phyloP scores from a whole-genome alignment of 2,888 invertebrate species.

The Mythimna albipuncta region DNA sequence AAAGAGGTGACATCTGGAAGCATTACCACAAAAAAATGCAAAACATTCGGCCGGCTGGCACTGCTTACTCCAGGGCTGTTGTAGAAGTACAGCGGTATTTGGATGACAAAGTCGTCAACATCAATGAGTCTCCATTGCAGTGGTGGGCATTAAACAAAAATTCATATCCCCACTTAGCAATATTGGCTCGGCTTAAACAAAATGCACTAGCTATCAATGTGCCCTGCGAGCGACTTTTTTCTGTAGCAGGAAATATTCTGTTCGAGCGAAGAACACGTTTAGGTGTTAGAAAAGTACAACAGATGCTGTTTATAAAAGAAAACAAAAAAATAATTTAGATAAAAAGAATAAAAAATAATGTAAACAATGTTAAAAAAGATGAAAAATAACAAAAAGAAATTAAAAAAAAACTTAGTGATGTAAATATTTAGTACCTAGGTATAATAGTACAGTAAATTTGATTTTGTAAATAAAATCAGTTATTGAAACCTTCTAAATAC shows the following conservation, averaged over 20 bases:
- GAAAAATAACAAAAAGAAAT: too few species aligned
- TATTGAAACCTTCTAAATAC: constrained; percentile 1
- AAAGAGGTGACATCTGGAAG: constrained; percentile 1
- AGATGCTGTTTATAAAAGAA: not conserved
- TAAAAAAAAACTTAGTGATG: not conserved
- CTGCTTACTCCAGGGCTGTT: constrained; percentile 1
- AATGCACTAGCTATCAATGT: constrained; percentile 34
- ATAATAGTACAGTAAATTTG: not conserved
- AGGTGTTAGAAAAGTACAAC: not conserved
- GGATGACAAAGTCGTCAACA: not conserved
- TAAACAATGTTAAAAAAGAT: not conserved
- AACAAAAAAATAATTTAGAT: not conserved
- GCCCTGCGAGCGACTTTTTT: constrained; percentile 3
- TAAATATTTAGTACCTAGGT: constrained; percentile 1
- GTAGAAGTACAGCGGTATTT: not conserved
- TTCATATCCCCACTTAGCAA: not conserved
- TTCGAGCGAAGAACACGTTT: not conserved
- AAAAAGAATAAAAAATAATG: not conserved
- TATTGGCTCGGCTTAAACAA: constrained; percentile 11
- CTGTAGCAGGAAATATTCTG: constrained; percentile 1
- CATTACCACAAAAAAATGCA: constrained; percentile 6
- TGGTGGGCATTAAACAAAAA: not conserved
- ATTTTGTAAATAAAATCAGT: not conserved
- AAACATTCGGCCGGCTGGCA: constrained; percentile 32
- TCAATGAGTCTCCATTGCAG: not conserved